phyloP scores from a whole-genome alignment of 1,140 invertebrate genomes.

The Aphelinus atriplicis region DNA sequence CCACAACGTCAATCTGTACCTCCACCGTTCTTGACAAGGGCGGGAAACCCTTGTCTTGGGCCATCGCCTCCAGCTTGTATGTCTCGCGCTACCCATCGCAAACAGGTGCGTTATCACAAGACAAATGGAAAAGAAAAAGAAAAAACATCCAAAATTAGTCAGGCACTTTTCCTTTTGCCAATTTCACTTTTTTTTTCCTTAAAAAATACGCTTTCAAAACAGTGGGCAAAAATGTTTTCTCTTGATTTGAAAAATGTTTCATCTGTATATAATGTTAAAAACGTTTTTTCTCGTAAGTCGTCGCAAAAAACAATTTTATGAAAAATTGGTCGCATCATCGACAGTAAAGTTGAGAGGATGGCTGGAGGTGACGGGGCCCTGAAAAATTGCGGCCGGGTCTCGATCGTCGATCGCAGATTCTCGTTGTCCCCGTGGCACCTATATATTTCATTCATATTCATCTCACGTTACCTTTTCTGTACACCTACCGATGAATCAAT shows the following conservation, averaged over 20 bases:
- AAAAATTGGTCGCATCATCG: slow-evolving; percentile 34
- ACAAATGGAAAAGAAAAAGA: slow-evolving; percentile 73
- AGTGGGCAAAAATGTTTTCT: slow-evolving; percentile 1
- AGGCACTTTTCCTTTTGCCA: slow-evolving; percentile 35
- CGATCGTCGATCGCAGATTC: slow-evolving; percentile 49
- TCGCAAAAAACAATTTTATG: not conserved
- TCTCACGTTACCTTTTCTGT: slow-evolving; percentile 5
- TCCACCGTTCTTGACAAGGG: slow-evolving; percentile 93
- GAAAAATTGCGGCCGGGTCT: slow-evolving; percentile 44
- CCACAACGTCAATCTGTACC: slow-evolving; percentile 97
- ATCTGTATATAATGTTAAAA: slow-evolving; percentile 14
- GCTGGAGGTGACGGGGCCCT: slow-evolving; percentile 50
- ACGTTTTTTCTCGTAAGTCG: slow-evolving; percentile 37
- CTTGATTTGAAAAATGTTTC: slow-evolving; percentile 9
- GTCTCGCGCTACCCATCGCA: slow-evolving; percentile 86
- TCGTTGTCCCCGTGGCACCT: slow-evolving; percentile 53
- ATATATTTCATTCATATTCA: slow-evolving; percentile 42
- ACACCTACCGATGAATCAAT: not conserved
- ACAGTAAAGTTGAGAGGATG: slow-evolving; percentile 30
- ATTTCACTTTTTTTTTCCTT: not conserved
- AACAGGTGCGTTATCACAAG: slow-evolving; percentile 53
- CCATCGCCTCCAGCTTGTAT: slow-evolving; percentile 96
- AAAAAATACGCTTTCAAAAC: not conserved
- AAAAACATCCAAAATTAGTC: slow-evolving; percentile 73
- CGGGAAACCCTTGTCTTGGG: slow-evolving; percentile 94